phyloP scores from a whole-genome alignment of 2,113 vertebrate genomes.

The Numida meleagris region DNA sequence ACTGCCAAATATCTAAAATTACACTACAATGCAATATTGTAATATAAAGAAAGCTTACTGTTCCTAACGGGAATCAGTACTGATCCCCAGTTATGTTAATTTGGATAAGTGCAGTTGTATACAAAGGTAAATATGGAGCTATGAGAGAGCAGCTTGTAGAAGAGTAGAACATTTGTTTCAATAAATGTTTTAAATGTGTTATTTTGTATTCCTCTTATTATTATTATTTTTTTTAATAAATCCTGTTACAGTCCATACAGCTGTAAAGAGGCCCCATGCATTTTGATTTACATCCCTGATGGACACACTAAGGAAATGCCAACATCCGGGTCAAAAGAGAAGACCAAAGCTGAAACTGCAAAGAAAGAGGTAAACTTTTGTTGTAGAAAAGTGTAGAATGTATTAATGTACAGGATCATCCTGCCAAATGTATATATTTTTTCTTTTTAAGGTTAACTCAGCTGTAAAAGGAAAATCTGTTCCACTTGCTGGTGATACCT shows the following conservation, averaged over 20 bases:
- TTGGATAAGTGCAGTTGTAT: not conserved
- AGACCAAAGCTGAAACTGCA: constrained; percentile 83
- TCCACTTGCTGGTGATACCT: not conserved
- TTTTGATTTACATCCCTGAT: constrained; percentile 95
- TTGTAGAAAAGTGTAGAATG: not conserved
- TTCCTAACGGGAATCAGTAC: not conserved
- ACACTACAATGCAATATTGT: not conserved
- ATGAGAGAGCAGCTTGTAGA: not conserved
- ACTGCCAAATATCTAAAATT: not conserved
- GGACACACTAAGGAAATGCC: constrained; percentile 99
- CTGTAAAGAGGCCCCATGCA: constrained; percentile 93
- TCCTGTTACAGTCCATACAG: constrained; percentile 86
- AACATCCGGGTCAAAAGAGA: constrained; percentile 95
- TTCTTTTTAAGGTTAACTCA: constrained; percentile 36
- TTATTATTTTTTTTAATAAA: not conserved
- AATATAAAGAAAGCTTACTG: not conserved
- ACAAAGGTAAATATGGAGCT: not conserved
- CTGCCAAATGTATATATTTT: not conserved
- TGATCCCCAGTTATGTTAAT: not conserved
- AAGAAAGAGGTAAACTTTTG: constrained; percentile 80
- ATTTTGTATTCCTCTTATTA: not conserved
- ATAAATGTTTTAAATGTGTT: not conserved
- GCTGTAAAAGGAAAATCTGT: constrained; percentile 51
- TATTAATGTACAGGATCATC: not conserved
- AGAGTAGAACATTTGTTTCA: not conserved